phyloP scores from a whole-genome alignment of 2,888 invertebrate genomes.

The Podabrus alpinus region DNA sequence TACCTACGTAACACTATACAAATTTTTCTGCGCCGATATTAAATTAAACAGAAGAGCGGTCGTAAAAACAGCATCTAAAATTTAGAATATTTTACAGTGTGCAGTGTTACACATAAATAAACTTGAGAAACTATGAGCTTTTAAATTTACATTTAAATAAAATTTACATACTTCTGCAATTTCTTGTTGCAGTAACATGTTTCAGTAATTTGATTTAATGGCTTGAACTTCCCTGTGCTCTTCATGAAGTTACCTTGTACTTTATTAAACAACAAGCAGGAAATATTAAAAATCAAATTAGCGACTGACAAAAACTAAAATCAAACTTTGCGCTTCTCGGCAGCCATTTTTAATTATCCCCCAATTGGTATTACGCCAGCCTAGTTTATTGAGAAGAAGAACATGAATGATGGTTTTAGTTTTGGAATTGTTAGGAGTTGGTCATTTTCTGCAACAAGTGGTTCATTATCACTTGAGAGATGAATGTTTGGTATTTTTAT shows the following conservation, averaged over 20 bases:
- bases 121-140: constrained; percentile 15
- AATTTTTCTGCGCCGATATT: not conserved
- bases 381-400: not conserved
- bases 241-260: not conserved
- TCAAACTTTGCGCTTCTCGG: not conserved
- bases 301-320: not conserved
- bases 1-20: not conserved
- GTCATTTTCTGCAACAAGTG: not conserved
- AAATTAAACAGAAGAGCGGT: not conserved
- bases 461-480: not conserved
- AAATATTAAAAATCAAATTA: not conserved
- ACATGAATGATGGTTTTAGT: not conserved
- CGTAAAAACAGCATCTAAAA: constrained; percentile 7
- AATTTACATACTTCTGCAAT: constrained; percentile 19
- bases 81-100: constrained; percentile 17
- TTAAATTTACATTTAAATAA: constrained; percentile 26
- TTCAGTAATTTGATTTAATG: constrained; percentile 3
- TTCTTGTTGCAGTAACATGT: not conserved
- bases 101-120: constrained; percentile 25
- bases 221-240: not conserved
- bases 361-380: not conserved
- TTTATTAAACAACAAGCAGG: not conserved
- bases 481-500: not conserved
- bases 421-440: not conserved
- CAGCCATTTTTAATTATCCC: not conserved